phyloP scores from a whole-genome alignment of 92 coral and sea anemone species.

The Muricea muricata region DNA sequence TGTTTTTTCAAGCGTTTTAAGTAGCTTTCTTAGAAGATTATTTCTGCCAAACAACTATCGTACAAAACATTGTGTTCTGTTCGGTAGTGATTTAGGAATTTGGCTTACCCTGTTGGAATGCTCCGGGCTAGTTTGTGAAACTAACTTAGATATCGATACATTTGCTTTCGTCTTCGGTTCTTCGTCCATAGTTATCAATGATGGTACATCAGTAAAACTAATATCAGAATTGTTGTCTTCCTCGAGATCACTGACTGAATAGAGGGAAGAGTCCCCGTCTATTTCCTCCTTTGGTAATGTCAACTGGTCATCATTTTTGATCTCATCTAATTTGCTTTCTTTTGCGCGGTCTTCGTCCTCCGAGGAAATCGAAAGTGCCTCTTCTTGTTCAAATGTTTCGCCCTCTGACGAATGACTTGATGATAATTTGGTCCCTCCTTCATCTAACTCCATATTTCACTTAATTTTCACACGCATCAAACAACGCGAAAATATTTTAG shows the following conservation, averaged over 20 bases:
- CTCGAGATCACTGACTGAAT: constrained; percentile 29
- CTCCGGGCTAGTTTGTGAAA: constrained; percentile 3
- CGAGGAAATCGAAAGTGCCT: constrained; percentile 4
- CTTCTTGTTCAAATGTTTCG: background rate
- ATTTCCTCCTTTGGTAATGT: constrained; percentile 21
- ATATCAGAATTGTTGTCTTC: constrained; percentile 36
- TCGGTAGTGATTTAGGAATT: constrained; percentile 26
- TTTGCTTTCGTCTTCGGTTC: background rate
- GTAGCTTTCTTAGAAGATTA: background rate
- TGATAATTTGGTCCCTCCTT: background rate
- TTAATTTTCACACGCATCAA: constrained; percentile 8
- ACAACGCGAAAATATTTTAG: background rate
- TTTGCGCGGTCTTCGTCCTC: background rate
- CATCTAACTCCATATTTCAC: constrained; percentile 18
- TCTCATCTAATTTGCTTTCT: background rate
- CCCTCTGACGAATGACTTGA: background rate
- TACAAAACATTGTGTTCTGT: background rate
- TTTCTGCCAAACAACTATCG: background rate
- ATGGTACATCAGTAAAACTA: constrained; percentile 30
- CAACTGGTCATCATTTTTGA: background rate
- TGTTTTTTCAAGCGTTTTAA: too few species aligned
- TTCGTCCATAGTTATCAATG: constrained; percentile 33
- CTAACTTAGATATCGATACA: background rate
- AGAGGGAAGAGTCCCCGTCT: constrained; percentile 27
- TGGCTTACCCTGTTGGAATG: background rate